A percentile compares a stretch with the other conserved stretches of the same genome.
Conservation (phyloP, 2,113 vertebrate genomes). For the Tragelaphus buxtoni region DNA sequence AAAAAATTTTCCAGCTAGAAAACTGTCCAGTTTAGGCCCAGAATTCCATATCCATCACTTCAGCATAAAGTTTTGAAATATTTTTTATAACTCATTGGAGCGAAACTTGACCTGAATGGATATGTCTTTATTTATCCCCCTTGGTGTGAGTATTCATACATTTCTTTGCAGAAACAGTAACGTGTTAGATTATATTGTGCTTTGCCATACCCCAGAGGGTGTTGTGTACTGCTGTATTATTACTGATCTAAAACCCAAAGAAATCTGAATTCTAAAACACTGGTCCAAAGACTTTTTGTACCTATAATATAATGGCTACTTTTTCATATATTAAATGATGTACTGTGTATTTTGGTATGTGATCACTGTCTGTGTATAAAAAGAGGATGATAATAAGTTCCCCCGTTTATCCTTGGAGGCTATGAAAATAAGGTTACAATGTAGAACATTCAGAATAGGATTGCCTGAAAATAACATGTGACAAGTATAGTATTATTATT, state of each 20-base stretch:
- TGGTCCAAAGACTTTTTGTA: neutral
- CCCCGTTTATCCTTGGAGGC: neutral
- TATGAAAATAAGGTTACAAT: conserved; percentile 31
- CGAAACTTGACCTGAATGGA: neutral
- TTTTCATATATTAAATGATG: neutral
- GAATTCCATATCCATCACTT: neutral
- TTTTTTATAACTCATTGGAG: neutral
- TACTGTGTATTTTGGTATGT: neutral
- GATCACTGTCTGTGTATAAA: neutral
- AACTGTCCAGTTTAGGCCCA: neutral
- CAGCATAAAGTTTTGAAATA: neutral
- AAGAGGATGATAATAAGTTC: neutral
- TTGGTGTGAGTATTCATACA: neutral
- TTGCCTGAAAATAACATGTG: neutral
- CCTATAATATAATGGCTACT: neutral
- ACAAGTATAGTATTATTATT: neutral
- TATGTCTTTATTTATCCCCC: neutral
- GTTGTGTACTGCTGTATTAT: neutral
- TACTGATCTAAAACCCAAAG: neutral
- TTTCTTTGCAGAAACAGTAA: conserved; percentile 12
- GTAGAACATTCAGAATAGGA: conserved; percentile 8
- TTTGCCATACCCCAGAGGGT: neutral
- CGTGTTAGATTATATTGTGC: neutral
- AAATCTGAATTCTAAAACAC: neutral
- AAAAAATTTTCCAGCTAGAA: neutral